Conservation (phyloP, 2,888 invertebrate genomes). For the Drosophila testacea region DNA sequence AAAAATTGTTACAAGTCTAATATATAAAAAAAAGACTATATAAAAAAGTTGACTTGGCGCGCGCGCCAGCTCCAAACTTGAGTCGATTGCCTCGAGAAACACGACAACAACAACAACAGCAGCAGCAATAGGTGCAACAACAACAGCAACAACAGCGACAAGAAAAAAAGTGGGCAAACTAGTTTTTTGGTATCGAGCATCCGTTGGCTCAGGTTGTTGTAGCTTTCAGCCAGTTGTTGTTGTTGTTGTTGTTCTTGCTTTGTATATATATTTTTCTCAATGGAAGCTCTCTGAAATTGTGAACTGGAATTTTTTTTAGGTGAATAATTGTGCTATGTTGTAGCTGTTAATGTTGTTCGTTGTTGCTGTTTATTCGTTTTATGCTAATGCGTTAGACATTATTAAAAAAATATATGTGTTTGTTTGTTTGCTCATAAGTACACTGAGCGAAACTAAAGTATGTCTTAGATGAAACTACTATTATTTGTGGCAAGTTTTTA, state of each 20-base stretch:
- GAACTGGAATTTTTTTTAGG: conserved; percentile 66
- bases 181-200: conserved; percentile 81
- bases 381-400: conserved; percentile 53
- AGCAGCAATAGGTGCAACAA: conserved; percentile 43
- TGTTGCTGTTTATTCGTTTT: conserved; percentile 36
- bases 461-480: neutral
- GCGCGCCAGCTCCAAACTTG: conserved; percentile 65
- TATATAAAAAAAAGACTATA: conserved; percentile 8
- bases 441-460: conserved; percentile 30
- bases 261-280: conserved; percentile 62
- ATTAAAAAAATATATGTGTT: conserved; percentile 54
- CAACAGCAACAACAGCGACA: conserved; percentile 38
- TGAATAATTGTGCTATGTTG: conserved; percentile 69
- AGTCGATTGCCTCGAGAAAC: conserved; percentile 61
- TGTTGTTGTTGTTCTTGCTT: conserved; percentile 8
- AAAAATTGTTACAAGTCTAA: conserved; percentile 53
- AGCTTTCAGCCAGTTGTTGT: conserved; percentile 55
- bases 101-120: conserved; percentile 28
- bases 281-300: conserved; percentile 66
- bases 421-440: conserved; percentile 41
- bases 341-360: conserved; percentile 42
- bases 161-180: conserved; percentile 82
- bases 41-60: conserved; percentile 71
- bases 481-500: neutral
- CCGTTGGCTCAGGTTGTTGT: conserved; percentile 74